These are phyloP conservation scores for Parotia lawesii DNA, from an alignment of 2,113 vertebrate species.

Conservation along the genomic window DNA sequence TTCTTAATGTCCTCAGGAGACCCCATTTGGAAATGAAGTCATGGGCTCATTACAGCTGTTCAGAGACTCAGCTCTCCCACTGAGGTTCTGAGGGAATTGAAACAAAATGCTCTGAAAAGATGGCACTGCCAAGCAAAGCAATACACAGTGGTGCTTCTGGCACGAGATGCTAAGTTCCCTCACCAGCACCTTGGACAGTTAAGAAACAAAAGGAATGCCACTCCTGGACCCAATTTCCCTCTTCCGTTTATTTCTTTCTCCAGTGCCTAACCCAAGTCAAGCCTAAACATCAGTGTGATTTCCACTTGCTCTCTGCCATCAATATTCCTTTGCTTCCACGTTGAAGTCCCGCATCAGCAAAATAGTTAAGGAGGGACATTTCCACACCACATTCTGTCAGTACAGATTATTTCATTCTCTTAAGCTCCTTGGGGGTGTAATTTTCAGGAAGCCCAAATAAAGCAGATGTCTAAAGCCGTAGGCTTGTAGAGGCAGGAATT, in stretches of 20 bases:
- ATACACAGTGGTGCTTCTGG: neutral
- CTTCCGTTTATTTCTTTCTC: neutral
- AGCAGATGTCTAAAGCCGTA: neutral
- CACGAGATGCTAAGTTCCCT: neutral
- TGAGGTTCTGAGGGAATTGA: neutral
- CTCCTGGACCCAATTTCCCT: neutral
- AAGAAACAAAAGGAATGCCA: neutral
- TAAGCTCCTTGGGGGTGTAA: neutral
- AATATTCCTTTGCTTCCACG: neutral
- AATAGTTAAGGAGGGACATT: neutral
- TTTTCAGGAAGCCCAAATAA: constrained; percentile 16
- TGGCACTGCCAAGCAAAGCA: neutral
- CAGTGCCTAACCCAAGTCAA: neutral
- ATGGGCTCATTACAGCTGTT: neutral
- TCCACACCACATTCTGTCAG: neutral
- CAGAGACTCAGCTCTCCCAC: neutral
- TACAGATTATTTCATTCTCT: constrained; percentile 3
- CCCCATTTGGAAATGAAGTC: neutral
- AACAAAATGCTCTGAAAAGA: neutral
- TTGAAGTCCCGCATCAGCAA: neutral
- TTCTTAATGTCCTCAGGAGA: neutral
- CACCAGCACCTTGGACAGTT: neutral
- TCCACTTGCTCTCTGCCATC: neutral
- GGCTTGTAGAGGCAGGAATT: neutral
- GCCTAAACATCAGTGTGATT: neutral